These are phyloP conservation scores for Podarcis siculus DNA, from an alignment of 2,797 vertebrate genomes.

Conservation along the genomic window DNA sequence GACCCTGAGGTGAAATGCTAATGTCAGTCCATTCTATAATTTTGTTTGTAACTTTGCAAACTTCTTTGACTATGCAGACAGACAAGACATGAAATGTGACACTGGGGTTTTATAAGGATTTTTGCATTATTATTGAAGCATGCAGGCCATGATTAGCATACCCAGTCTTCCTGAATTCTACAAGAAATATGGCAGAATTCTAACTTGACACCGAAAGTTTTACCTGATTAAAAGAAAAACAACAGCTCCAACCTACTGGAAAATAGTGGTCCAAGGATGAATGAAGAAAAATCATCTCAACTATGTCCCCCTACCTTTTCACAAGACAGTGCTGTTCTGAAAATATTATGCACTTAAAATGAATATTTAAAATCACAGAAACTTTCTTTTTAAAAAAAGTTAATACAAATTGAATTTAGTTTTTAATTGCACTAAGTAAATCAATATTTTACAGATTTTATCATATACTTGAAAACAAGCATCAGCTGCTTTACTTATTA, in stretches of 20 bases:
- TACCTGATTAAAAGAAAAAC: background rate
- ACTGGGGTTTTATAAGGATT: background rate
- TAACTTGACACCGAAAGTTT: background rate
- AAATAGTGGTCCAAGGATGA: background rate
- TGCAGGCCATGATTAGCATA: background rate
- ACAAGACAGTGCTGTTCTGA: slow-evolving; percentile 22
- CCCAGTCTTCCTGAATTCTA: background rate
- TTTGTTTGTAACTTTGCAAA: background rate
- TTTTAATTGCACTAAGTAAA: slow-evolving; percentile 25
- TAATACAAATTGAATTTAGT: slow-evolving; percentile 12
- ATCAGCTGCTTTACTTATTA: background rate
- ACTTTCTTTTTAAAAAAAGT: slow-evolving; percentile 37
- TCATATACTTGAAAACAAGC: background rate
- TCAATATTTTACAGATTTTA: slow-evolving; percentile 10
- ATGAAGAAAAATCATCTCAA: background rate
- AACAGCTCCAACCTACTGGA: background rate
- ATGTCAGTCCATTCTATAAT: background rate
- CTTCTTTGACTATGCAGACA: too few relatives aligned
- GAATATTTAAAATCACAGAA: slow-evolving; percentile 8
- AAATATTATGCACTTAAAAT: slow-evolving; percentile 45
- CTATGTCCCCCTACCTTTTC: background rate
- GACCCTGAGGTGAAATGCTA: background rate
- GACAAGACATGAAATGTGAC: background rate
- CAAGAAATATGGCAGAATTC: background rate
- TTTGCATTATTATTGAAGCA: background rate